Conservation (phyloP, 2,888 invertebrate species). For the Spodoptera exigua region DNA sequence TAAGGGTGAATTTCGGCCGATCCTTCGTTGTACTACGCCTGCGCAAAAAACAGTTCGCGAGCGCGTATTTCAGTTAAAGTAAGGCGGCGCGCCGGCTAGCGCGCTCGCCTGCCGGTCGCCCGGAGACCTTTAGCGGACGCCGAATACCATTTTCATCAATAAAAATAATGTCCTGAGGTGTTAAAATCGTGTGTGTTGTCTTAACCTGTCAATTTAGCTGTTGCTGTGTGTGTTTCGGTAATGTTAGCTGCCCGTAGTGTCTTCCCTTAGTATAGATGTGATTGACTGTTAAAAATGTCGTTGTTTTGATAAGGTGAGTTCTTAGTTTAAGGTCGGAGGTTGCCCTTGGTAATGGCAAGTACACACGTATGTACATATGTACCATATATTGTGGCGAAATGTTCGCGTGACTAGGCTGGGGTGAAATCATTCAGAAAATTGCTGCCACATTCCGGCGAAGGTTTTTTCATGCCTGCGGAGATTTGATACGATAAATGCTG, state of each 20-base stretch:
- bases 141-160: slow-evolving; percentile 78
- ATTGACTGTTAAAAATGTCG: slow-evolving; percentile 59
- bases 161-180: slow-evolving; percentile 74
- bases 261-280: slow-evolving; percentile 79
- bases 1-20: slow-evolving; percentile 83
- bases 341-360: slow-evolving; percentile 77
- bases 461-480: slow-evolving; percentile 45
- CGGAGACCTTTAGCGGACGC: slow-evolving; percentile 77
- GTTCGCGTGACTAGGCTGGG: slow-evolving; percentile 72
- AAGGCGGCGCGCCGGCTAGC: slow-evolving; percentile 89
- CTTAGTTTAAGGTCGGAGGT: slow-evolving; percentile 76
- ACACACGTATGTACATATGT: slow-evolving; percentile 60
- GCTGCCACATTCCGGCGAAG: slow-evolving; percentile 55
- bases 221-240: slow-evolving; percentile 65
- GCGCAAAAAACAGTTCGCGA: slow-evolving; percentile 78
- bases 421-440: slow-evolving; percentile 75
- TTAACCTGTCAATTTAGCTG: slow-evolving; percentile 79
- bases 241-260: slow-evolving; percentile 75
- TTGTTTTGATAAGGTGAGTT: slow-evolving; percentile 86
- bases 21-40: slow-evolving; percentile 82
- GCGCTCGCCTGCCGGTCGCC: slow-evolving; percentile 88
- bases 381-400: slow-evolving; percentile 66
- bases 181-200: slow-evolving; percentile 67
- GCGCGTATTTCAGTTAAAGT: slow-evolving; percentile 80
- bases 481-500: slow-evolving; percentile 43